Evolutionary conservation across 37 sponge, comb jelly and placozoan genomes (phyloP).

Genomic region (Petrosia ficiformis): DNA sequence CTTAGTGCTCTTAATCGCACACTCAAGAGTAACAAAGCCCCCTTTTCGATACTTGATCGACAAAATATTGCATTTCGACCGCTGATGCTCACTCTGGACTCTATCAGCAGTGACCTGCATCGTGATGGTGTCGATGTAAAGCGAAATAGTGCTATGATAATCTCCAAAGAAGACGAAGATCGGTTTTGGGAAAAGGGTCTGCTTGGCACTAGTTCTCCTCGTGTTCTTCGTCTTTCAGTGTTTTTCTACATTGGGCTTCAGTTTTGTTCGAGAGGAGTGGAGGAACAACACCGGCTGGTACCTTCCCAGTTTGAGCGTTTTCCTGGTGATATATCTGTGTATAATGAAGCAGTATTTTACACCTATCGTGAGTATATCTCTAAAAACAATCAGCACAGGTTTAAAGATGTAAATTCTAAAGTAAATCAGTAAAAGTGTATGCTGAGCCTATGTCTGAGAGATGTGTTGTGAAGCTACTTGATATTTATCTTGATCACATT

Average conservation of each 20-base stretch:
- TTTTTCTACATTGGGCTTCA: slow-evolving; percentile 23
- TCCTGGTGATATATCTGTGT: slow-evolving; percentile 9
- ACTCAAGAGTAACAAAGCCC: no score
- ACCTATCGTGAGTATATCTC: slow-evolving; percentile 17
- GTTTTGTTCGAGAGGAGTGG: slow-evolving; percentile 29
- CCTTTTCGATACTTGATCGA: no score
- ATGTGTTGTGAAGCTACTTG: slow-evolving; percentile 24
- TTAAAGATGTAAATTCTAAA: slow-evolving; percentile 30
- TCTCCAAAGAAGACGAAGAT: no score
- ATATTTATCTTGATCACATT: slow-evolving; percentile 6
- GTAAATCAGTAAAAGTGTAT: slow-evolving; percentile 5
- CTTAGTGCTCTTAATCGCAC: no score
- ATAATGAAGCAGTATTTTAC: slow-evolving; percentile 13
- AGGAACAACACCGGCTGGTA: slow-evolving; percentile 25
- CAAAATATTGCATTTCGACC: no score
- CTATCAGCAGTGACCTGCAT: no score
- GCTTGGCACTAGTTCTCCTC: no score
- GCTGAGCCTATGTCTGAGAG: slow-evolving; percentile 12
- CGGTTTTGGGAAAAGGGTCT: no score
- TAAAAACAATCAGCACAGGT: slow-evolving; percentile 30
- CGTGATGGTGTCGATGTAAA: no score
- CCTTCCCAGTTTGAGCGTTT: slow-evolving; percentile 8
- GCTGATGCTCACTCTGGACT: no score
- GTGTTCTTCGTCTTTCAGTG: no score
- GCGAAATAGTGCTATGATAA: no score